Evolutionary conservation across 2,113 vertebrate species (phyloP).

Genomic region (Carassius gibelio): DNA sequence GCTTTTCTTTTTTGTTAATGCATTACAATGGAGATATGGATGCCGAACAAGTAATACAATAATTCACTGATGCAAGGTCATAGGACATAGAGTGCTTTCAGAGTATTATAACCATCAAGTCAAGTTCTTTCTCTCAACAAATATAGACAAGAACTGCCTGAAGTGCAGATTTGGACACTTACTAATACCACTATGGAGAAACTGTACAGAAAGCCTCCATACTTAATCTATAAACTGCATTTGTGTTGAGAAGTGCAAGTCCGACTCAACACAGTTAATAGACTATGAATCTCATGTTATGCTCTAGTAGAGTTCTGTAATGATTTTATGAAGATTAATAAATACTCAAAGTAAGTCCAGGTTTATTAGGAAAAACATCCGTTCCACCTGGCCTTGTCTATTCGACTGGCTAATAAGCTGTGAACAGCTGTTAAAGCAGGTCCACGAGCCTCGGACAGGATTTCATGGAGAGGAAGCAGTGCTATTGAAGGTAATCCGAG

Average conservation of each 20-base stretch:
- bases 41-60: slow-evolving; percentile 54
- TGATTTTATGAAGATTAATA: background rate
- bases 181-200: background rate
- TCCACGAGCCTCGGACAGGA: slow-evolving; percentile 28
- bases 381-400: slow-evolving; percentile 6
- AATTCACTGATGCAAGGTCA: slow-evolving; percentile 65
- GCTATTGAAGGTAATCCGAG: slow-evolving; percentile 38
- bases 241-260: background rate
- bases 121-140: slow-evolving; percentile 6
- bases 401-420: slow-evolving; percentile 20
- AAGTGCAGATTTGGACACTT: background rate
- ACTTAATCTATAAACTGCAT: background rate
- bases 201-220: background rate
- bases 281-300: background rate
- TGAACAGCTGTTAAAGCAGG: slow-evolving; percentile 6
- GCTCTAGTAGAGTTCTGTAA: slow-evolving; percentile 3
- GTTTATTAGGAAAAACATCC: background rate
- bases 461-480: slow-evolving; percentile 24
- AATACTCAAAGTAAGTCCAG: background rate
- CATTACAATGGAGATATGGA: slow-evolving; percentile 1
- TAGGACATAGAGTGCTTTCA: slow-evolving; percentile 60
- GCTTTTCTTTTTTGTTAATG: background rate
- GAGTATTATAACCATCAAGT: slow-evolving; percentile 50
- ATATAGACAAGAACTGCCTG: background rate
- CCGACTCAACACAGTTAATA: background rate